Evolutionary conservation across 2,888 invertebrate species (phyloP), one percentile per base, ranked within the genome.

Genomic region (Mechanitis messenoides): DNA sequence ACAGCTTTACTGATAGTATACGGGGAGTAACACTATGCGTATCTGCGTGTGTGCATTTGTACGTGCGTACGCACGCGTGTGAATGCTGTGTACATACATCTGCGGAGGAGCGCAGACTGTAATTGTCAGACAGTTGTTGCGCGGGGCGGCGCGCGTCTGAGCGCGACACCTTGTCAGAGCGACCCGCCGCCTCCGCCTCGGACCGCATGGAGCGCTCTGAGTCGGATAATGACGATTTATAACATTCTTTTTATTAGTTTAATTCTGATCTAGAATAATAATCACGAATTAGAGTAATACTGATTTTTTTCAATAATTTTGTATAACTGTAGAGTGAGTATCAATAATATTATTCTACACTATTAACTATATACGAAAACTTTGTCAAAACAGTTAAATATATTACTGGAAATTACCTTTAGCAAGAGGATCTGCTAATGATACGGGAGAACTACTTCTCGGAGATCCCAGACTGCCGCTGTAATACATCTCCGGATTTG

Each of bases 101-200:
- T 1, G 90, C 90, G 0, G 91, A 91, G 0, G 90, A 90, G 0
- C 91, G 74, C 3, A 90, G 77, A 67, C 90, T 90, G 71, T 90
- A 91, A 81, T 91, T 91, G 68, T 91, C 90, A 0, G 89, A 90
- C 55, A 85, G 87, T 54, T 84, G 83, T 69, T 90, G 90, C 87
- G 31, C 79, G 79, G 0, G 84, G 75, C 47, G 79, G 74, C 53
- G 84, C 85, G 71, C 83, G 57, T 83, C 87, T 2, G 79, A 80
- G 7, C 83, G 80, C 0, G 86, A 82, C 2, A 75, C 31, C 74
- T 81, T 82, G 62, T 80, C 87, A 0, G 84, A 84, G 0, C 84
- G 77, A 1, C 76, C 65, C 42, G 79, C 83, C 58, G 77, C 65
- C 42, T 79, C 83, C 58, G 79, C 79, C 64, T 85, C 86, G 0